Percentiles rank a stretch among this genome's conserved stretches.
Evolutionary conservation across 2,113 vertebrate species (phyloP).

Genomic region (Albula glossodonta): DNA sequence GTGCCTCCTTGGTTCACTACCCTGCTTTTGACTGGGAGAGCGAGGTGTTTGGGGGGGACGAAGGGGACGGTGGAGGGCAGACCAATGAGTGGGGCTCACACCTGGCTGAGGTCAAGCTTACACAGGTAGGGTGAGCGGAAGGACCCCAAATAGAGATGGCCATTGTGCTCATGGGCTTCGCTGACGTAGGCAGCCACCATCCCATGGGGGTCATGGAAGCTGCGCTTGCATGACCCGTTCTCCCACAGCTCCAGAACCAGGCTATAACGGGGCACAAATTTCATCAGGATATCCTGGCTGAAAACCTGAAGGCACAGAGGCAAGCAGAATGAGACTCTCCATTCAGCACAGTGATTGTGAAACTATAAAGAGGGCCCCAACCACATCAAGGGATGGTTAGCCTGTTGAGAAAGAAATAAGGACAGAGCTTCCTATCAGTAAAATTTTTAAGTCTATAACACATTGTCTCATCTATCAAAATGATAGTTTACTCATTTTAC

Average conservation of each 20-base stretch:
- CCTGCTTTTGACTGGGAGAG: not conserved
- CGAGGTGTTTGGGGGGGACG: not conserved
- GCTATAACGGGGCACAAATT: conserved; percentile 87
- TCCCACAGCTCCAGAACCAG: conserved; percentile 88
- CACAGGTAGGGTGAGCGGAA: conserved; percentile 84
- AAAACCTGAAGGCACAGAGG: conserved; percentile 72
- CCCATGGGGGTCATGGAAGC: conserved; percentile 88
- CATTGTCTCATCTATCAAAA: too few species aligned
- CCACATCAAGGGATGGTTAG: too few species aligned
- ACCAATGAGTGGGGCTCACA: conserved; percentile 49
- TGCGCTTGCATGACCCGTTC: conserved; percentile 83
- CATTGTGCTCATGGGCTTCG: conserved; percentile 84
- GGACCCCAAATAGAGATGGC: conserved; percentile 90
- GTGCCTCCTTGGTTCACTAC: not conserved
- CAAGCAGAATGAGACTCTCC: not conserved
- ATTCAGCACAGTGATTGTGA: too few species aligned
- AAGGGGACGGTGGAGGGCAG: too few species aligned
- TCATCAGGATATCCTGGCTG: conserved; percentile 81
- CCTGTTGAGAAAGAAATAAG: too few species aligned
- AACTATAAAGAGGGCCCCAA: too few species aligned
- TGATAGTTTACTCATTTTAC: too few species aligned
- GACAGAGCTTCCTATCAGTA: too few species aligned
- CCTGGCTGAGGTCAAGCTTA: conserved; percentile 76
- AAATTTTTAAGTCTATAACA: too few species aligned
- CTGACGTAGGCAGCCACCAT: conserved; percentile 78